A percentile compares a stretch with the other conserved stretches of the same genome.
phyloP scores from a whole-genome alignment of 2,113 vertebrate species.

The Platysteira castanea region DNA sequence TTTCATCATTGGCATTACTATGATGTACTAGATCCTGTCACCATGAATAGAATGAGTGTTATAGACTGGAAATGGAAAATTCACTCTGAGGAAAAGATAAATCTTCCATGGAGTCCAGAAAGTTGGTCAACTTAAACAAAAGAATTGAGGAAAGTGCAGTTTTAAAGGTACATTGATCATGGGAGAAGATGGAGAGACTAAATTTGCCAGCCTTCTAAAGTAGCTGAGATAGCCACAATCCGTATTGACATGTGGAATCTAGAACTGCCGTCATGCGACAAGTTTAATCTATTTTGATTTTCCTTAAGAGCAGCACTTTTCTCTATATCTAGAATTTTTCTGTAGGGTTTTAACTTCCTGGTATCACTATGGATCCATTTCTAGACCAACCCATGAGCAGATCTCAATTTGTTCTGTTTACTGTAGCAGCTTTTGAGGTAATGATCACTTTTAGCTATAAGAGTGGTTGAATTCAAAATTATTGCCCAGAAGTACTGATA shows the following conservation, averaged over 20 bases:
- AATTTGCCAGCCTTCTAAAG: neutral
- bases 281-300: neutral
- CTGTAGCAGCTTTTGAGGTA: neutral
- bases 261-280: neutral
- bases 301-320: neutral
- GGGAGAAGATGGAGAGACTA: neutral
- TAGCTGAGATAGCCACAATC: neutral
- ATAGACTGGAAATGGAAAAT: neutral
- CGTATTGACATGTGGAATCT: neutral
- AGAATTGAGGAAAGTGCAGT: neutral
- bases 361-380: neutral
- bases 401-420: neutral
- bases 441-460: neutral
- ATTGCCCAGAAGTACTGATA: neutral
- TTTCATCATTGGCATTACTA: neutral
- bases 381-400: neutral
- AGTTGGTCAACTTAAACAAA: neutral
- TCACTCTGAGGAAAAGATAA: neutral
- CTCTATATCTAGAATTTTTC: neutral
- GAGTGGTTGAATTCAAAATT: neutral
- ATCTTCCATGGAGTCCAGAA: neutral
- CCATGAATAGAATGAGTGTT: neutral
- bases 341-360: neutral
- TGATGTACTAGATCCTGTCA: neutral
- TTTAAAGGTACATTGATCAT: neutral